Conservation (phyloP, 2,888 invertebrate species). For the Zele albiditarsus region DNA sequence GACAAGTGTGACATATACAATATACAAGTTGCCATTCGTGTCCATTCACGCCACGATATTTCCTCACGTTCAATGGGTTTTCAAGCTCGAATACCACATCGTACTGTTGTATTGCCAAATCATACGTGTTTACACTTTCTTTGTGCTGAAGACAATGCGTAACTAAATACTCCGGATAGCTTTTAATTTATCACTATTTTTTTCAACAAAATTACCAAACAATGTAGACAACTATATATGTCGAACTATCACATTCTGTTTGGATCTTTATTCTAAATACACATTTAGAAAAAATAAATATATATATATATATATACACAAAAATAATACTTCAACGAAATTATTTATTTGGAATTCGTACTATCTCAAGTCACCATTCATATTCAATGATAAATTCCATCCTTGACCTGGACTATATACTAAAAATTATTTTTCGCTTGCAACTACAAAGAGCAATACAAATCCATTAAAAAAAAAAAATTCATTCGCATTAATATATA, state of each 20-base stretch:
- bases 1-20: constrained; percentile 4
- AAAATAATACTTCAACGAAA: too few species aligned
- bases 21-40: neutral
- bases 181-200: constrained; percentile 11
- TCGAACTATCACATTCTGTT: neutral
- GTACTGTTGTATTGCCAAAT: neutral
- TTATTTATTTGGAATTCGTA: too few species aligned
- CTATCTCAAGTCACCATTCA: too few species aligned
- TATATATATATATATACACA: too few species aligned
- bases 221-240: neutral
- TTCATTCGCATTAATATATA: too few species aligned
- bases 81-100: neutral
- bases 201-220: constrained; percentile 1
- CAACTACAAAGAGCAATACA: too few species aligned
- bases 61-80: constrained; percentile 12
- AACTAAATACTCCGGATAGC: neutral
- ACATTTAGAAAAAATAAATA: too few species aligned
- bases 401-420: neutral
- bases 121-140: constrained; percentile 10
- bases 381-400: neutral
- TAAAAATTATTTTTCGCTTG: too few species aligned
- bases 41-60: constrained; percentile 17
- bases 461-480: too few species aligned
- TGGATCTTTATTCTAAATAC: neutral
- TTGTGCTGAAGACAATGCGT: neutral